These are phyloP conservation scores for Delphinus delphis DNA, from an alignment of 2,113 vertebrate genomes.

Conservation along the genomic window DNA sequence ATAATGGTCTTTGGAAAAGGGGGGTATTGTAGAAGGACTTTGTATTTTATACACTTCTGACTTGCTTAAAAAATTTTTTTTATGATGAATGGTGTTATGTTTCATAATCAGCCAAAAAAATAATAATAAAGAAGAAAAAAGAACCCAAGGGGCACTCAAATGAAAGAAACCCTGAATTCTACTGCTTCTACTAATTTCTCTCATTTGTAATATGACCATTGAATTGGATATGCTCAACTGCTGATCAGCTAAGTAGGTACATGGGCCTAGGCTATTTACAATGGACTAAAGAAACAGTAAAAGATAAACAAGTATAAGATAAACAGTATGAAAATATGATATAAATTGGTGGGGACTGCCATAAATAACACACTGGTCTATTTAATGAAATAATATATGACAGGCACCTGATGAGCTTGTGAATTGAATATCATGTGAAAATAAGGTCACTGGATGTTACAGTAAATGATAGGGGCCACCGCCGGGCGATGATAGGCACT, in stretches of 20 bases:
- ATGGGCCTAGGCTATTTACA: not conserved
- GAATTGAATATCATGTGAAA: constrained; percentile 61
- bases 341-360: not conserved
- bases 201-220: constrained; percentile 65
- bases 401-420: not conserved
- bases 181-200: constrained; percentile 43
- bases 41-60: not conserved
- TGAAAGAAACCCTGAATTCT: constrained; percentile 48
- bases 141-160: not conserved
- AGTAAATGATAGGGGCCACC: not conserved
- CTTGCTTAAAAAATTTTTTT: not conserved
- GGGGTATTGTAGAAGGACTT: not conserved
- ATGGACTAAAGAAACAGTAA: constrained; percentile 31
- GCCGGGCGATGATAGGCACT: not conserved
- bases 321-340: constrained; percentile 20
- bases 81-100: not conserved
- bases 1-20: not conserved
- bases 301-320: constrained; percentile 55
- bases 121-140: constrained; percentile 28
- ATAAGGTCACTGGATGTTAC: not conserved
- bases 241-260: not conserved
- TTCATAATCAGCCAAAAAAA: constrained; percentile 37
- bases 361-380: constrained; percentile 30
- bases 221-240: constrained; percentile 46
- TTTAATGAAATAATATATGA: constrained; percentile 58